Evolutionary conservation across 2,888 invertebrate genomes (phyloP).

Genomic region (Parelbella ahira): DNA sequence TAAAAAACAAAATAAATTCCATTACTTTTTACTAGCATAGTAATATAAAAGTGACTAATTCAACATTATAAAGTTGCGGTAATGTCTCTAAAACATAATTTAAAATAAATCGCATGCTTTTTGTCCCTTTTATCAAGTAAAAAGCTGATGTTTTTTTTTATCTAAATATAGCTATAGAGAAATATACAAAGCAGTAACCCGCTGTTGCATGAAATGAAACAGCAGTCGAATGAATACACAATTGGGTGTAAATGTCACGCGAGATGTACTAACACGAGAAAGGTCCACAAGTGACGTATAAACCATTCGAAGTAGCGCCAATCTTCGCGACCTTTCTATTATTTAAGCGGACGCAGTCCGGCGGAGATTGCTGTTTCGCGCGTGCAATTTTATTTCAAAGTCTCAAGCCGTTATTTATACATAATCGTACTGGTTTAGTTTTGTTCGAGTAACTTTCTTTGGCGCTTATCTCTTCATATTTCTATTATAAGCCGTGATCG

Average conservation of each 20-base stretch:
- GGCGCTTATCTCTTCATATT: too few species aligned
- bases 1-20: too few species aligned
- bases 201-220: constrained; percentile 41
- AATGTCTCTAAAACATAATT: too few species aligned
- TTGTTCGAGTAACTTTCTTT: not conserved
- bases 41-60: too few species aligned
- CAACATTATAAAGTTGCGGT: too few species aligned
- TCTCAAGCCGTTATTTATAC: constrained; percentile 12
- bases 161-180: too few species aligned
- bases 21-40: too few species aligned
- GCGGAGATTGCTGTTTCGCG: constrained; percentile 60
- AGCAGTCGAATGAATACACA: constrained; percentile 69
- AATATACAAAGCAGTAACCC: too few species aligned
- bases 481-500: too few species aligned
- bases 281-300: constrained; percentile 76
- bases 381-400: constrained; percentile 42
- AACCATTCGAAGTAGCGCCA: constrained; percentile 74
- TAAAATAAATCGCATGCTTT: too few species aligned
- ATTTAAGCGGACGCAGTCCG: constrained; percentile 70
- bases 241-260: constrained; percentile 61
- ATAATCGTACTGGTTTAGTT: not conserved
- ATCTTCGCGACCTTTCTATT: constrained; percentile 76
- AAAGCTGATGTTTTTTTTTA: too few species aligned
- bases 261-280: constrained; percentile 60
- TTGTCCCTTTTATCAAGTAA: too few species aligned